phyloP scores from a whole-genome alignment of 2,888 invertebrate genomes.

The Phanerotoma sp. region DNA sequence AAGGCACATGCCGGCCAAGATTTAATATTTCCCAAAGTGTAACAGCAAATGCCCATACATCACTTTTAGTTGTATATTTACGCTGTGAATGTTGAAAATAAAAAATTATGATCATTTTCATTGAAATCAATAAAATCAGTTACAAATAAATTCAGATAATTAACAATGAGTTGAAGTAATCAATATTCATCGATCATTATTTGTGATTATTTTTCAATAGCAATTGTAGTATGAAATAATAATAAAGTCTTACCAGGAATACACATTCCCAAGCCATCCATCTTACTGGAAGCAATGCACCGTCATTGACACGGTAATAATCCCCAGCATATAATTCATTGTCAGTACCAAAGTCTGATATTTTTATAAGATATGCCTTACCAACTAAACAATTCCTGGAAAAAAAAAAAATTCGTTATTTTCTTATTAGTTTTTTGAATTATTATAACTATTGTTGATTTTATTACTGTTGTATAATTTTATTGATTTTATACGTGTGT shows the following conservation, averaged over 20 bases:
- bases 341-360: slow-evolving; percentile 84
- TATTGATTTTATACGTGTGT: too few relatives aligned
- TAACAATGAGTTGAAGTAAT: background rate
- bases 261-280: slow-evolving; percentile 92
- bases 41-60: slow-evolving; percentile 90
- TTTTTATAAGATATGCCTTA: slow-evolving; percentile 77
- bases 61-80: slow-evolving; percentile 85
- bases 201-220: background rate
- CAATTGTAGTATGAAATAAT: too few relatives aligned
- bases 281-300: slow-evolving; percentile 77
- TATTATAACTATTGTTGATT: background rate
- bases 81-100: too few relatives aligned
- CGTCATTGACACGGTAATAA: slow-evolving; percentile 80
- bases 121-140: too few relatives aligned
- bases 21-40: slow-evolving; percentile 85
- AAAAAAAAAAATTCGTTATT: slow-evolving; percentile 27
- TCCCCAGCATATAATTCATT: slow-evolving; percentile 77
- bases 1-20: slow-evolving; percentile 75
- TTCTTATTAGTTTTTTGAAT: background rate
- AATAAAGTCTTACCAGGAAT: slow-evolving; percentile 65
- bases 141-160: slow-evolving; percentile 31
- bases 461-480: background rate
- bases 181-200: background rate
- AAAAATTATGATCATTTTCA: too few relatives aligned
- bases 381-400: slow-evolving; percentile 83